Conservation (phyloP, 2,113 vertebrate species). For the Cyanoderma ruficeps region DNA sequence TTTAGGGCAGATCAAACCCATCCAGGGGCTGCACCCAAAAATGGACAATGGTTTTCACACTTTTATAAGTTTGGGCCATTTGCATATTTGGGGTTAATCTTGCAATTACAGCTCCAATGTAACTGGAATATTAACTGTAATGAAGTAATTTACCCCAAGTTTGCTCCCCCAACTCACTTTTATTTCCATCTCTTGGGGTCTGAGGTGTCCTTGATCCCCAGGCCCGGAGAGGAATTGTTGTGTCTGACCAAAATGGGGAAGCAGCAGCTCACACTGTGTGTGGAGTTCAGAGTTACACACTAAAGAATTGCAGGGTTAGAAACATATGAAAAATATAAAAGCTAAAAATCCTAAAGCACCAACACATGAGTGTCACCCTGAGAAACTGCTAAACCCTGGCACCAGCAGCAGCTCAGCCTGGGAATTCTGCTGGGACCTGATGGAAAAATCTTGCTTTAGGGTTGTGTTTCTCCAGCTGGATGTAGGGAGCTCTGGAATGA, state of each 20-base stretch:
- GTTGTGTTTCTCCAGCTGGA: neutral
- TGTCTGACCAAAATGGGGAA: neutral
- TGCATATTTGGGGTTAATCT: neutral
- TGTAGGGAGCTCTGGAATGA: neutral
- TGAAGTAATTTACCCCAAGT: neutral
- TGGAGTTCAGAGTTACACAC: neutral
- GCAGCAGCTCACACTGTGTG: neutral
- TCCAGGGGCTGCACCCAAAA: neutral
- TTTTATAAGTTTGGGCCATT: neutral
- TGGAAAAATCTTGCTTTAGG: neutral
- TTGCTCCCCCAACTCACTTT: neutral
- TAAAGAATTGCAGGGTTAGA: neutral
- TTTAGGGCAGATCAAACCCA: neutral
- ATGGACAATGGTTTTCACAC: neutral
- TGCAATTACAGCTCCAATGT: neutral
- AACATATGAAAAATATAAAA: neutral
- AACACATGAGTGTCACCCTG: too few species aligned
- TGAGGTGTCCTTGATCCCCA: neutral
- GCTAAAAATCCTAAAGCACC: neutral
- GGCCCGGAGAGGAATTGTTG: neutral
- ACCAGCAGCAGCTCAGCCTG: neutral
- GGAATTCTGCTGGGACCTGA: neutral
- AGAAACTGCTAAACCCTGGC: neutral
- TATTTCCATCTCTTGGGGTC: neutral
- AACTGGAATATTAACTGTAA: neutral